Conservation (phyloP, 1,140 invertebrate genomes). For the Plutomurus gul region DNA sequence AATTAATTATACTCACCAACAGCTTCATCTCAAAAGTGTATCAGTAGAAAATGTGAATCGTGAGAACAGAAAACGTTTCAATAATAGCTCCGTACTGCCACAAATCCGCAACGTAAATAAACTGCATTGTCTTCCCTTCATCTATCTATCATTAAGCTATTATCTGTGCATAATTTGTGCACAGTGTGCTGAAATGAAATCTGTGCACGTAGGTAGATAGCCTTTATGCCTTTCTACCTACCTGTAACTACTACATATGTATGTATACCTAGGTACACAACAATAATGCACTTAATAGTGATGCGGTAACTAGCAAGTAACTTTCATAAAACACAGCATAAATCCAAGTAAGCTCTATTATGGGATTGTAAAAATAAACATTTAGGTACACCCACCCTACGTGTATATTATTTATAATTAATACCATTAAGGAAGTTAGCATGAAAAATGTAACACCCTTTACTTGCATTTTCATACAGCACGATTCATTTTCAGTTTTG, state of each 20-base stretch:
- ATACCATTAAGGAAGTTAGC: conserved; percentile 16
- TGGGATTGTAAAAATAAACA: conserved; percentile 4
- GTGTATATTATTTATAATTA: conserved; percentile 6
- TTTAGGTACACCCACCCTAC: background rate
- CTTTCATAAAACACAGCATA: conserved; percentile 1
- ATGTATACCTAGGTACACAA: background rate
- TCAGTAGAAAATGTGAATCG: too few species aligned
- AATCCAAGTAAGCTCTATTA: too few species aligned
- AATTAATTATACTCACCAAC: too few species aligned
- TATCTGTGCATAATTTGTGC: background rate
- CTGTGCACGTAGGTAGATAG: too few species aligned
- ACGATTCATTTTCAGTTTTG: background rate
- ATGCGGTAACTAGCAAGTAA: background rate
- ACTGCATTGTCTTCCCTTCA: background rate
- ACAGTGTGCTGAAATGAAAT: background rate
- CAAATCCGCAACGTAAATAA: background rate
- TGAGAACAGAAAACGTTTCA: too few species aligned
- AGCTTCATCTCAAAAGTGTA: too few species aligned
- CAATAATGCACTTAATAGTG: background rate
- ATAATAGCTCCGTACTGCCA: background rate
- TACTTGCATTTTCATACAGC: background rate
- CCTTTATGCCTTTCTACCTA: too few species aligned
- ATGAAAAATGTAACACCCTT: conserved; percentile 18
- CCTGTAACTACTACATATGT: too few species aligned
- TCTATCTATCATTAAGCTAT: background rate